Percentiles rank a stretch among this genome's conserved stretches.
Conservation (phyloP, 2,113 vertebrate genomes). For the Varanus komodoensis region DNA sequence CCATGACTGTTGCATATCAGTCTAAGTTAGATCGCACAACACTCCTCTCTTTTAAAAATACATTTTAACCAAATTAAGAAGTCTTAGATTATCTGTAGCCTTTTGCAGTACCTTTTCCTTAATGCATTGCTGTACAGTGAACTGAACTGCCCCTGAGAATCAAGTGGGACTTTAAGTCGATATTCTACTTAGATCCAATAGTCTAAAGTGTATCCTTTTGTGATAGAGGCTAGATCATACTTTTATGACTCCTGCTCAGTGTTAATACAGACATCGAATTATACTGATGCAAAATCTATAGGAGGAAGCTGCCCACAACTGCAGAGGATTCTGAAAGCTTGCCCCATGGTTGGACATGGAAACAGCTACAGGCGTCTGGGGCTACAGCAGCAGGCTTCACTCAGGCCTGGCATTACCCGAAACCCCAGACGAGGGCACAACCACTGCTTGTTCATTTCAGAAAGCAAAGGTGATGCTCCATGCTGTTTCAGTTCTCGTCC, state of each 20-base stretch:
- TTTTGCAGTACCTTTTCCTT: neutral
- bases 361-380: neutral
- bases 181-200: neutral
- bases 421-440: neutral
- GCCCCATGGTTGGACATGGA: neutral
- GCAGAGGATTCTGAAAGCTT: neutral
- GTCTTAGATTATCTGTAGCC: neutral
- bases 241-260: neutral
- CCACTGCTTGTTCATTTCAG: neutral
- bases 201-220: neutral
- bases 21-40: neutral
- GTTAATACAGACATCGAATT: neutral
- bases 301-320: neutral
- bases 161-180: neutral
- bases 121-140: neutral
- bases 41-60: neutral
- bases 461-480: neutral
- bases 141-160: neutral
- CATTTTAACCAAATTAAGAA: neutral
- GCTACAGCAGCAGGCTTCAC: neutral
- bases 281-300: neutral
- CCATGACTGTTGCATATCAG: neutral
- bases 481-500: neutral
- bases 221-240: neutral
- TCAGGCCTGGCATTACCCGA: neutral